A percentile compares a stretch with the other conserved stretches of the same genome.
Evolutionary conservation across 2,113 vertebrate species (phyloP).

Genomic region (Menura novaehollandiae): DNA sequence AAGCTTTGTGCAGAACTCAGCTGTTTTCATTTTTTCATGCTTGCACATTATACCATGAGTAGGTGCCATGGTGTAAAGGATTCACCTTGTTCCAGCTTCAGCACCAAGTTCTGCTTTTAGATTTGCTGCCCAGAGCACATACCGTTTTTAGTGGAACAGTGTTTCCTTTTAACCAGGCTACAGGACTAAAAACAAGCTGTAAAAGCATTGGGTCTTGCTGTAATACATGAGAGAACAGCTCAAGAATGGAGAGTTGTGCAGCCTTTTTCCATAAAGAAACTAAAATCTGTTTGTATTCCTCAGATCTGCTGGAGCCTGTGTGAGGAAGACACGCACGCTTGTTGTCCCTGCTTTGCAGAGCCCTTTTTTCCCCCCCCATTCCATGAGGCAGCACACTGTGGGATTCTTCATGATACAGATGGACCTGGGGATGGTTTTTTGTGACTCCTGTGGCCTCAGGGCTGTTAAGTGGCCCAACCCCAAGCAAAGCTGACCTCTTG

Average conservation of each 20-base stretch:
- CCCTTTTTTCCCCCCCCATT: accelerated
- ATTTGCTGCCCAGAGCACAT: neutral
- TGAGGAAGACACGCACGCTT: neutral
- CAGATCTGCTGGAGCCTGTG: neutral
- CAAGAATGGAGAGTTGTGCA: neutral
- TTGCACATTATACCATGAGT: neutral
- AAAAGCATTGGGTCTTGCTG: neutral
- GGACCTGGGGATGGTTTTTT: neutral
- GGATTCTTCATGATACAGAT: neutral
- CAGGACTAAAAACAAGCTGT: neutral
- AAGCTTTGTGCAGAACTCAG: neutral
- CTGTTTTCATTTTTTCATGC: neutral
- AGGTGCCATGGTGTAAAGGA: neutral
- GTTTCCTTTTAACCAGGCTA: neutral
- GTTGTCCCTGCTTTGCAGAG: neutral
- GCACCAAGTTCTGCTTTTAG: neutral
- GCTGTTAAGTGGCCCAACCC: neutral
- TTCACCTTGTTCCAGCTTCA: slow-evolving; percentile 11
- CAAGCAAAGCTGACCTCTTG: neutral
- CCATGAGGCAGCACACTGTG: neutral
- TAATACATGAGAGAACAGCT: neutral
- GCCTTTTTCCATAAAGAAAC: neutral
- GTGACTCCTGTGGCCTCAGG: neutral
- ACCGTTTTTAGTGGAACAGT: neutral
- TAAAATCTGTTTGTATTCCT: neutral